These are phyloP conservation scores for Proterorhinus semilunaris DNA, from an alignment of 2,113 vertebrate species.

Conservation along the genomic window DNA sequence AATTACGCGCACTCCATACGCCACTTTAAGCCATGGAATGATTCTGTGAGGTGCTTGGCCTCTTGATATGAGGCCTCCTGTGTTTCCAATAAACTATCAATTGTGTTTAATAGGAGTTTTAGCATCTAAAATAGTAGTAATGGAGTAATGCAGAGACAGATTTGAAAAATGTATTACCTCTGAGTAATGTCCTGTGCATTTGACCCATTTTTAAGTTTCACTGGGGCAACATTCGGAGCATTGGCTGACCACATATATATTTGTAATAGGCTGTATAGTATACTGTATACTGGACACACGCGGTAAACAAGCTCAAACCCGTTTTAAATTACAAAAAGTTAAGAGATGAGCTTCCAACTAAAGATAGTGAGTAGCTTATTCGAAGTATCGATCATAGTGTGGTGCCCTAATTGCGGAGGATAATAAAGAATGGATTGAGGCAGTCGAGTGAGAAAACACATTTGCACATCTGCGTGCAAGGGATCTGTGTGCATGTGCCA, in stretches of 20 bases:
- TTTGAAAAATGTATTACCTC: too few species aligned
- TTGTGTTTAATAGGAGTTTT: not conserved
- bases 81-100: not conserved
- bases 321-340: constrained; percentile 21
- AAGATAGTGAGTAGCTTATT: constrained; percentile 35
- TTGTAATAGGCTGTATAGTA: too few species aligned
- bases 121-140: too few species aligned
- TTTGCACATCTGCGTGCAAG: constrained; percentile 44
- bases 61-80: constrained; percentile 22
- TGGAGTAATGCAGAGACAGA: too few species aligned
- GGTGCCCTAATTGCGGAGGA: constrained; percentile 55
- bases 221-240: too few species aligned
- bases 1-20: constrained; percentile 59
- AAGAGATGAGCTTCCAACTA: constrained; percentile 8
- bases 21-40: constrained; percentile 58
- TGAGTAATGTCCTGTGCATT: too few species aligned
- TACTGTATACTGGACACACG: too few species aligned
- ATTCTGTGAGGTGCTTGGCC: constrained; percentile 25
- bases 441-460: constrained; percentile 58
- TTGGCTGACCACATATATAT: too few species aligned
- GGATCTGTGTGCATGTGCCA: constrained; percentile 6
- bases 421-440: constrained; percentile 71
- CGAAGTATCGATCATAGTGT: constrained; percentile 55
- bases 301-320: constrained; percentile 9
- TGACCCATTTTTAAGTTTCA: too few species aligned